A percentile compares a stretch with the other conserved stretches of the same genome.
Conservation (phyloP, 2,113 vertebrate species). For the Cephalopterus ornatus region DNA sequence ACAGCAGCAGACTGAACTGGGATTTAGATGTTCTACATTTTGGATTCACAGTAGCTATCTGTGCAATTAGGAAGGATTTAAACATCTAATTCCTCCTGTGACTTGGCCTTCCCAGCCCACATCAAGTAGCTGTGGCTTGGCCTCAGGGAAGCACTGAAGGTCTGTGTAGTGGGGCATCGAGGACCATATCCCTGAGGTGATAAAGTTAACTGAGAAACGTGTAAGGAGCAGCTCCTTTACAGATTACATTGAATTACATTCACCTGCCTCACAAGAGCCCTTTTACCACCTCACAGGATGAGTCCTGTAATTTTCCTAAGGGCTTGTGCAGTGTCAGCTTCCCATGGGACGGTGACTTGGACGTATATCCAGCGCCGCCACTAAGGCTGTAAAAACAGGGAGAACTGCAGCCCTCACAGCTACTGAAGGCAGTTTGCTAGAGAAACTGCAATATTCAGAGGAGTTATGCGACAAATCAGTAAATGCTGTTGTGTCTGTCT, state of each 20-base stretch:
- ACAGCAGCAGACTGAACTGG: not conserved
- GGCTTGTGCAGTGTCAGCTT: not conserved
- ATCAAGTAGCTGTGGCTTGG: not conserved
- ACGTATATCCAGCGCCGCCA: accelerated
- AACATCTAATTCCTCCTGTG: not conserved
- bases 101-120: not conserved
- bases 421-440: not conserved
- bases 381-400: not conserved
- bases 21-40: not conserved
- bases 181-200: not conserved
- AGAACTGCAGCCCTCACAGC: not conserved
- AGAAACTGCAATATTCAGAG: not conserved
- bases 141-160: not conserved
- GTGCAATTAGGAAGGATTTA: not conserved
- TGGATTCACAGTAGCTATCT: not conserved
- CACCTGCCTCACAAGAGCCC: not conserved
- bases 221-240: not conserved
- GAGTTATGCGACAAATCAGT: not conserved
- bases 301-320: not conserved
- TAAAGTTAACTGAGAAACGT: not conserved
- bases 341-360: not conserved
- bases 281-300: not conserved
- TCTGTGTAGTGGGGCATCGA: not conserved
- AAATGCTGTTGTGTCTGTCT: not conserved
- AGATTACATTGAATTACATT: not conserved